Conservation (phyloP, 2,113 vertebrate species). For the Tachycineta bicolor region DNA sequence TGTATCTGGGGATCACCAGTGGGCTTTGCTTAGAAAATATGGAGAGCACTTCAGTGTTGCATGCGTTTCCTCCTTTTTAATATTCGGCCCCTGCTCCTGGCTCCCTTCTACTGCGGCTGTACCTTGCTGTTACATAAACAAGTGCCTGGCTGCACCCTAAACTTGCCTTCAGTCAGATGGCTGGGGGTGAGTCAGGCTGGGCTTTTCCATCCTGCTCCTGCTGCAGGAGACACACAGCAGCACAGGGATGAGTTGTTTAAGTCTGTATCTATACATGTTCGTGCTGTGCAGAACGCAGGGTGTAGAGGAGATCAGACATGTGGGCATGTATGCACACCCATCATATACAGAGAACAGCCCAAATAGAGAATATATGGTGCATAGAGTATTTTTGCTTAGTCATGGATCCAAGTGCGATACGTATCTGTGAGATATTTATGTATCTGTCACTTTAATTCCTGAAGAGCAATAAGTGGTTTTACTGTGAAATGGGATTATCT, state of each 20-base stretch:
- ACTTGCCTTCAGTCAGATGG: neutral
- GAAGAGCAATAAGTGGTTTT: neutral
- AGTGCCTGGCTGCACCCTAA: neutral
- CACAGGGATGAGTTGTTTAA: neutral
- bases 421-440: neutral
- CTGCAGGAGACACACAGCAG: neutral
- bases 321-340: rapidly evolving
- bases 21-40: neutral
- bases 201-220: neutral
- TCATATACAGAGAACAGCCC: rapidly evolving
- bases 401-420: rapidly evolving
- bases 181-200: neutral
- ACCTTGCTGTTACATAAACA: conserved; percentile 48
- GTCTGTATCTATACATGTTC: rapidly evolving
- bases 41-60: neutral
- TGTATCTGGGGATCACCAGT: neutral
- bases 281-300: rapidly evolving
- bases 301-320: rapidly evolving
- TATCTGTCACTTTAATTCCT: neutral
- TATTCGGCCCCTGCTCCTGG: neutral
- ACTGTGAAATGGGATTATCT: neutral
- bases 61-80: neutral
- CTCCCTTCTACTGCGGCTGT: neutral
- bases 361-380: rapidly evolving
- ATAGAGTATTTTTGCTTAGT: neutral